Percentiles rank a stretch among this genome's conserved stretches.
Evolutionary conservation across 2,797 vertebrate genomes (phyloP).

Genomic region (Toxotes lorentzi): DNA sequence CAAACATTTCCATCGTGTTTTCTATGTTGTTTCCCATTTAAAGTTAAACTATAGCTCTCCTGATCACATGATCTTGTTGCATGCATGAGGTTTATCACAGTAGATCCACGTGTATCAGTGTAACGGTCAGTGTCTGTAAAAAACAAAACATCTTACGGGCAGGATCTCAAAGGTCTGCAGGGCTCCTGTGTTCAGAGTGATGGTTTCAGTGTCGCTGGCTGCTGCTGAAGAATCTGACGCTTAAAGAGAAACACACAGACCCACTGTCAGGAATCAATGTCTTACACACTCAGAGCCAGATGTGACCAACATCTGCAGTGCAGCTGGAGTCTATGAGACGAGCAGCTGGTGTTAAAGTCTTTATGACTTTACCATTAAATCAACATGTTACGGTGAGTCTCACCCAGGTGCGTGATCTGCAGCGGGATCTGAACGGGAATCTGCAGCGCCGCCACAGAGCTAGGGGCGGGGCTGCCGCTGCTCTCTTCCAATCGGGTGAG

Average conservation of each 20-base stretch:
- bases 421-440: conserved; percentile 98
- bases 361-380: too few species aligned
- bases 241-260: background rate
- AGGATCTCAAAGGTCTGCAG: conserved; percentile 98
- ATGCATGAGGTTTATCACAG: too few species aligned
- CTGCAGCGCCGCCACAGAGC: conserved; percentile 92
- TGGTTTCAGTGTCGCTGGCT: conserved; percentile 90
- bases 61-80: too few species aligned
- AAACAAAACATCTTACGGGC: conserved; percentile 85
- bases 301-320: background rate
- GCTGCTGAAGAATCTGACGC: conserved; percentile 85
- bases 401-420: conserved; percentile 97
- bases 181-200: conserved; percentile 94
- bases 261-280: background rate
- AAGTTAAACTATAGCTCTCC: too few species aligned
- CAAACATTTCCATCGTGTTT: too few species aligned
- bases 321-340: too few species aligned
- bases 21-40: too few species aligned
- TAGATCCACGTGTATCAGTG: too few species aligned
- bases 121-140: too few species aligned
- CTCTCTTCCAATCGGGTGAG: conserved; percentile 92
- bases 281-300: background rate
- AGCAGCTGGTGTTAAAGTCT: too few species aligned
- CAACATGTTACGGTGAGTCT: conserved; percentile 64
- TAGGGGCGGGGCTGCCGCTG: conserved; percentile 78